These are phyloP conservation scores for Chrysolina oricalcia DNA, from an alignment of 2,888 invertebrate genomes.

Conservation along the genomic window DNA sequence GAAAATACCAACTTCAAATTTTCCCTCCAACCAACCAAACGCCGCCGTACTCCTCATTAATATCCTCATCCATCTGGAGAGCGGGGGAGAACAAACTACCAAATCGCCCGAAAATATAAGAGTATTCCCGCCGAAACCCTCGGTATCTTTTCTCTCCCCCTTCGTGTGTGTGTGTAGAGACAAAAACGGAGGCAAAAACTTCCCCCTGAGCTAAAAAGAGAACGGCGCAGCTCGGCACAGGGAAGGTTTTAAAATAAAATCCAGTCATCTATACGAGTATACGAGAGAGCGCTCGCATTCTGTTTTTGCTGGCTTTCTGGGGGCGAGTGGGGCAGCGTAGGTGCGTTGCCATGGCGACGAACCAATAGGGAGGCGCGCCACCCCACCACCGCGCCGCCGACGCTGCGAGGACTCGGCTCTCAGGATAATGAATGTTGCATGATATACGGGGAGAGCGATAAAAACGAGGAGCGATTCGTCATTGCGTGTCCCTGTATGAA, in stretches of 20 bases:
- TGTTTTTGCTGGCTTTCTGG: conserved; percentile 66
- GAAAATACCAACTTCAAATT: conserved; percentile 66
- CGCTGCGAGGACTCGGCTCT: conserved; percentile 14
- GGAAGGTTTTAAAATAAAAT: conserved; percentile 64
- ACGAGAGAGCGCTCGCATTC: conserved; percentile 63
- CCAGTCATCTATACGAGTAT: conserved; percentile 50
- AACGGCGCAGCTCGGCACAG: conserved; percentile 50
- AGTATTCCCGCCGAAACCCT: conserved; percentile 46
- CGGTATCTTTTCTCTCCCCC: conserved; percentile 36
- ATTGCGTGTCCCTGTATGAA: conserved; percentile 13
- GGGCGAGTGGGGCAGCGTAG: conserved; percentile 64
- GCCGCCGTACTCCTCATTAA: conserved; percentile 64
- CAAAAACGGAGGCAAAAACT: conserved; percentile 63
- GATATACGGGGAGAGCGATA: conserved; percentile 22
- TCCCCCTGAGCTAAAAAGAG: conserved; percentile 63
- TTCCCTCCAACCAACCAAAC: conserved; percentile 54
- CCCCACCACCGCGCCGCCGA: conserved; percentile 61
- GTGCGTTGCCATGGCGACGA: conserved; percentile 67
- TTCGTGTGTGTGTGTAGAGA: conserved; percentile 31
- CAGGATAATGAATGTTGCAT: conserved; percentile 22
- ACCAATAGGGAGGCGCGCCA: conserved; percentile 62
- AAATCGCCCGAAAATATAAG: conserved; percentile 67
- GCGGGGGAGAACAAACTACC: conserved; percentile 64
- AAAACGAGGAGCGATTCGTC: conserved; percentile 6
- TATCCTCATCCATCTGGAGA: conserved; percentile 61